A percentile compares a stretch with the other conserved stretches of the same genome.
Evolutionary conservation across 2,113 vertebrate species (phyloP).

Genomic region (Psittacula cyanocephala): DNA sequence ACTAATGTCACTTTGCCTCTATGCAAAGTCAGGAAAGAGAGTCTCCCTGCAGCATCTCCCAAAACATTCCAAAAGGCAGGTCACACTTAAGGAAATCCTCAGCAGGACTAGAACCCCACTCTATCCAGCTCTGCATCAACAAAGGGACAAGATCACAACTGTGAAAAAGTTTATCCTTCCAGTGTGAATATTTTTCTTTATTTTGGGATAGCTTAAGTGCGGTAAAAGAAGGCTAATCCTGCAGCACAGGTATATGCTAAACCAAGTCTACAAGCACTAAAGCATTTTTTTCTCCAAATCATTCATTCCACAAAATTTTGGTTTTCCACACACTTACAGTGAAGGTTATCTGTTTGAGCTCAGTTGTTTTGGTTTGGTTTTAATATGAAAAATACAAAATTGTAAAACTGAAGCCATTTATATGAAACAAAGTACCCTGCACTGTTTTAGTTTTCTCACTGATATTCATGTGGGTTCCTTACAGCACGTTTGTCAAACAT

Average conservation of each 20-base stretch:
- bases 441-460: not conserved
- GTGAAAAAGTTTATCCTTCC: not conserved
- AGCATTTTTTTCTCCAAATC: not conserved
- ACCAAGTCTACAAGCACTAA: not conserved
- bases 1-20: not conserved
- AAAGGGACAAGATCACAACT: not conserved
- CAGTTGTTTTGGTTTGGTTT: not conserved
- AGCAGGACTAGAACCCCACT: not conserved
- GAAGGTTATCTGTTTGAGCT: not conserved
- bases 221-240: not conserved
- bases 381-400: not conserved
- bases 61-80: not conserved
- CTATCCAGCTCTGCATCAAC: not conserved
- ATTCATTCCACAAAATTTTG: not conserved
- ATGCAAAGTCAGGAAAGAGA: not conserved
- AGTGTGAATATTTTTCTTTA: not conserved
- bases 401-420: not conserved
- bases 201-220: not conserved
- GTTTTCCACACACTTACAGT: not conserved
- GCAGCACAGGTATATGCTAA: not conserved
- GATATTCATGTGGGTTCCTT: not conserved
- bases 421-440: not conserved
- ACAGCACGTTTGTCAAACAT: not conserved
- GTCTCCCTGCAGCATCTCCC: not conserved
- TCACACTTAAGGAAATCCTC: not conserved